These are phyloP conservation scores for Eilema sororculum DNA, from an alignment of 2,888 invertebrate genomes.

Conservation along the genomic window DNA sequence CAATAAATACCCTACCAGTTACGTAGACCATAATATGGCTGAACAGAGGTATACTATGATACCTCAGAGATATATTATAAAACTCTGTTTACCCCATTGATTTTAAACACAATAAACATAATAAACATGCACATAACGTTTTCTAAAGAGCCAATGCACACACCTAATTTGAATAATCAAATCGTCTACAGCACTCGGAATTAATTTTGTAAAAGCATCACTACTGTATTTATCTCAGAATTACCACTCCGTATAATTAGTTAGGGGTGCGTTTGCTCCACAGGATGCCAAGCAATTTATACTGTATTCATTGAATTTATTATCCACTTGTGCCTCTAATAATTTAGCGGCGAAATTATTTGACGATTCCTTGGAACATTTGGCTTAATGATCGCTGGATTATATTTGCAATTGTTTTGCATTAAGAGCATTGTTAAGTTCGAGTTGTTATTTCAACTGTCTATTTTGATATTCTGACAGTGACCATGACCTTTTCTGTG, in stretches of 20 bases:
- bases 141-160: background rate
- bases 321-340: constrained; percentile 47
- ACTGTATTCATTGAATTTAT: constrained; percentile 48
- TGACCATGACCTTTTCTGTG: background rate
- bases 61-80: background rate
- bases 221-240: constrained; percentile 40
- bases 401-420: constrained; percentile 25
- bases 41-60: too few relatives aligned
- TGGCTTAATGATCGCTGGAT: constrained; percentile 35
- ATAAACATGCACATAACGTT: background rate
- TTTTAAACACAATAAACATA: background rate
- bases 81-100: background rate
- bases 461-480: background rate
- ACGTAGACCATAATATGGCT: too few relatives aligned
- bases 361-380: constrained; percentile 35
- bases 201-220: constrained; percentile 50
- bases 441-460: background rate
- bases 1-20: too few relatives aligned
- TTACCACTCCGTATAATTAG: constrained; percentile 53
- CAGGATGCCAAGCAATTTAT: constrained; percentile 39
- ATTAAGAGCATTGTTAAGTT: constrained; percentile 2
- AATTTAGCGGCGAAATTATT: constrained; percentile 46
- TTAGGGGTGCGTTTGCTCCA: constrained; percentile 30
- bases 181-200: constrained; percentile 28
- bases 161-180: constrained; percentile 34